Conservation (phyloP, 2,797 vertebrate genomes). For the Myotis planiceps region DNA sequence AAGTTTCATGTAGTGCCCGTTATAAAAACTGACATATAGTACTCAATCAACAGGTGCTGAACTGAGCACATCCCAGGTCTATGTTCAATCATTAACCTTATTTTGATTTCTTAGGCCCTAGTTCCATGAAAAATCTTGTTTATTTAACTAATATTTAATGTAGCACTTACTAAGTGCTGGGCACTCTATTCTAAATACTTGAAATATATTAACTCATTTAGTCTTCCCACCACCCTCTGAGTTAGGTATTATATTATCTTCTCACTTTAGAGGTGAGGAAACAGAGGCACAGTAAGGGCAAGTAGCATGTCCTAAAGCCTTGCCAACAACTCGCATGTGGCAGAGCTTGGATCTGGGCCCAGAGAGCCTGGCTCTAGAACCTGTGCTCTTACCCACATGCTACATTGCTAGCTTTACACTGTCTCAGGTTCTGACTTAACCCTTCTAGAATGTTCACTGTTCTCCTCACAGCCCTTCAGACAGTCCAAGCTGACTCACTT, state of each 20-base stretch:
- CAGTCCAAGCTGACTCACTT: not conserved
- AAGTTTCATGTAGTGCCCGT: not conserved
- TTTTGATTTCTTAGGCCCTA: not conserved
- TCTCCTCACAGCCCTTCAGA: not conserved
- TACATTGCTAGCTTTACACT: rapidly evolving
- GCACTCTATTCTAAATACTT: not conserved
- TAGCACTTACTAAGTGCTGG: not conserved
- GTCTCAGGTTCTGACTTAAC: rapidly evolving
- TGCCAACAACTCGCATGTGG: rapidly evolving
- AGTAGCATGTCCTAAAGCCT: not conserved
- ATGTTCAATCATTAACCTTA: not conserved
- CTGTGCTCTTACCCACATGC: not conserved
- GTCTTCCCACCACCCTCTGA: not conserved
- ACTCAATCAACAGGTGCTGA: not conserved
- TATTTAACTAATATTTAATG: not conserved
- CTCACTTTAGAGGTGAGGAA: not conserved
- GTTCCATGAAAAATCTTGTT: not conserved
- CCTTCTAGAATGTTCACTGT: not conserved
- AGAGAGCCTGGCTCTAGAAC: not conserved
- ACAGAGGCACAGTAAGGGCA: not conserved
- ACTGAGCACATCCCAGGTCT: not conserved
- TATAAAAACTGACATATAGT: rapidly evolving
- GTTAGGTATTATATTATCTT: not conserved
- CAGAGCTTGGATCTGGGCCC: not conserved
- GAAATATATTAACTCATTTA: not conserved